Evolutionary conservation across 2,797 vertebrate genomes (phyloP).

Genomic region (Amblyraja radiata): DNA sequence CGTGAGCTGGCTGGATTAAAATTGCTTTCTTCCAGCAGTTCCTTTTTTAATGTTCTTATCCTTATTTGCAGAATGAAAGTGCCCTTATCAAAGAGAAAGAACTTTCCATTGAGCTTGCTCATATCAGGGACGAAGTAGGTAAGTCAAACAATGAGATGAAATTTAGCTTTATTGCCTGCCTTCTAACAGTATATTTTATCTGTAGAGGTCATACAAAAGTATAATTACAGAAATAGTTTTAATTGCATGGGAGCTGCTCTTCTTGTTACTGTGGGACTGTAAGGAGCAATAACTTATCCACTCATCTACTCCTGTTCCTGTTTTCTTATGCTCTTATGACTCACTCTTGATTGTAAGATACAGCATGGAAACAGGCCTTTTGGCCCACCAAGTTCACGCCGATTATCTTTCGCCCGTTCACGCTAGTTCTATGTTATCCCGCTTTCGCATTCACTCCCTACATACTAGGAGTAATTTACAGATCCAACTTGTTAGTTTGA

Average conservation of each 20-base stretch:
- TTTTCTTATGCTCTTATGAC: too few relatives aligned
- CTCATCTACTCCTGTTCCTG: too few relatives aligned
- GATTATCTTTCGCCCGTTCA: too few relatives aligned
- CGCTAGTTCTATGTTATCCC: too few relatives aligned
- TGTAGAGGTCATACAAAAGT: background rate
- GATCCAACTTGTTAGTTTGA: slow-evolving; percentile 33
- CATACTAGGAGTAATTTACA: too few relatives aligned
- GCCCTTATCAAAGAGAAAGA: slow-evolving; percentile 82
- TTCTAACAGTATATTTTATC: background rate
- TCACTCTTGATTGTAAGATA: too few relatives aligned
- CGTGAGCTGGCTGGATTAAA: background rate
- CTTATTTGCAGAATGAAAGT: slow-evolving; percentile 75
- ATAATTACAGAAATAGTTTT: background rate
- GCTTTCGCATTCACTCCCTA: too few relatives aligned
- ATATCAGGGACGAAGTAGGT: slow-evolving; percentile 97
- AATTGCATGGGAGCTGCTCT: background rate
- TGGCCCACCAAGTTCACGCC: too few relatives aligned
- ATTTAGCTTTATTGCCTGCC: background rate
- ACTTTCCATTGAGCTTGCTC: slow-evolving; percentile 78
- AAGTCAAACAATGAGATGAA: slow-evolving; percentile 56
- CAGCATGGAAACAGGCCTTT: too few relatives aligned
- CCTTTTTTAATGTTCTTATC: slow-evolving; percentile 44
- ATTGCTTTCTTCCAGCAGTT: background rate
- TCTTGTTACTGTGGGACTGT: slow-evolving; percentile 34
- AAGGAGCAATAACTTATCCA: slow-evolving; percentile 1